These are phyloP conservation scores for Achlya flavicornis DNA, from an alignment of 2,888 invertebrate genomes.

Conservation along the genomic window DNA sequence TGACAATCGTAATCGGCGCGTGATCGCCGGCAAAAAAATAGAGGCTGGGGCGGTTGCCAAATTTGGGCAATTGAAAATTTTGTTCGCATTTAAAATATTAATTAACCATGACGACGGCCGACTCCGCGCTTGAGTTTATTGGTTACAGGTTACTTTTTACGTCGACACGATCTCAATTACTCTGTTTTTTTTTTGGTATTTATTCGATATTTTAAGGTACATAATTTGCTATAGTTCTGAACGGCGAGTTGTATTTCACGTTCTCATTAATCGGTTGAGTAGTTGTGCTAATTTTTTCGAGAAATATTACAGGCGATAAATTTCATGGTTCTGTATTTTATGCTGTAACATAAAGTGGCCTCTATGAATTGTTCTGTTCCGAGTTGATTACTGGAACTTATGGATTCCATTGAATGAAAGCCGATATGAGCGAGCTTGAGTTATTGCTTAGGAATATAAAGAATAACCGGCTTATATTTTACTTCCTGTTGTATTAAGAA, in stretches of 20 bases:
- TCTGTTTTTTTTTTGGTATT: conserved; percentile 60
- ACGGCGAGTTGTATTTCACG: conserved; percentile 73
- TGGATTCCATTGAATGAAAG: conserved; percentile 54
- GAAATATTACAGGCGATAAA: conserved; percentile 68
- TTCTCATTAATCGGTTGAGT: conserved; percentile 80
- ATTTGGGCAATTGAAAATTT: conserved; percentile 63
- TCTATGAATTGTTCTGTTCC: conserved; percentile 54
- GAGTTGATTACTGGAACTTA: conserved; percentile 61
- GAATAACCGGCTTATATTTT: background rate
- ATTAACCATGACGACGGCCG: conserved; percentile 68
- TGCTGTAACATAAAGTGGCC: conserved; percentile 64
- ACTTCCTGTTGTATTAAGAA: background rate
- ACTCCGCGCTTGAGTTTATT: conserved; percentile 61
- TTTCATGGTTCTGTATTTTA: conserved; percentile 72
- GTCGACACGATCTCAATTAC: conserved; percentile 68
- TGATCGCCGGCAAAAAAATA: conserved; percentile 31
- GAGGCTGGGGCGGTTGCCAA: conserved; percentile 44
- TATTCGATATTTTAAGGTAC: conserved; percentile 71
- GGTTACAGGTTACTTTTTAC: conserved; percentile 63
- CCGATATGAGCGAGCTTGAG: conserved; percentile 32
- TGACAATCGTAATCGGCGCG: conserved; percentile 33
- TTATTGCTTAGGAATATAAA: conserved; percentile 19
- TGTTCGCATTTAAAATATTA: conserved; percentile 53
- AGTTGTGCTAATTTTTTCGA: conserved; percentile 79
- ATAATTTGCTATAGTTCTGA: conserved; percentile 72